Evolutionary conservation across 2,888 invertebrate species (phyloP), one percentile per base, ranked within the genome.

Genomic region (Frankliniella fusca): DNA sequence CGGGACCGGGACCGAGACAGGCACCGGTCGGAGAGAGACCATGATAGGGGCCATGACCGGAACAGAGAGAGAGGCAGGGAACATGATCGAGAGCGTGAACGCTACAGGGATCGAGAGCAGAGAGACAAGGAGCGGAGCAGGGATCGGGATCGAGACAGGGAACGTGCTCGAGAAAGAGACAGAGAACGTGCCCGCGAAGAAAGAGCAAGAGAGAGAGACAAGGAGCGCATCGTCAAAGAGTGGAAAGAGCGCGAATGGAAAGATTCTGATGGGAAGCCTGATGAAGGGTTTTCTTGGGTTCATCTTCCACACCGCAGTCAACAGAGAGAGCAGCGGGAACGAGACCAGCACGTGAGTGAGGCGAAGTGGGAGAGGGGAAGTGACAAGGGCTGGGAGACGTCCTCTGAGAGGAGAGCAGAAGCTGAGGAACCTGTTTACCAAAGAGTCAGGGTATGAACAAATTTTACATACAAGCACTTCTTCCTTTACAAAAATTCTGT

Each of bases 371-470:
- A 85, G 87, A 38, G 85, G 23, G 83, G 85, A 48, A 87, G 87
- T 76, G 87, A 87, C 84, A 84, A 86, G 80, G 82, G 84, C 11
- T 87, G 87, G 18, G 89, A 90, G 84, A 86, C 87, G 50, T 84
- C 81, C 86, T 88, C 81, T 87, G 87, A 79, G 88, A 88, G 84
- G 88, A 88, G 18, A 88, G 88, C 82, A 88, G 70, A 76, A 23
- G 12, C 70, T 0, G 70, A 76, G 84, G 90, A 90, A 80, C 88
- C 89, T 81, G 88, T 89, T 28, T 87, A 88, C 70, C 92, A 92
- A 85, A 89, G 91, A 87, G 92, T 92, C 84, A 88, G 90, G 85
- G 91, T 91, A 85, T 86, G 89, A 86, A 28, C 38, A 28, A 27
- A n/a, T 48, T 27, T 27, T 10, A 54, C 15, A 54, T 54, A 20